Evolutionary conservation across 2,888 invertebrate species (phyloP), one percentile per base, ranked within the genome.

Genomic region (Drosophila nr. fundita): DNA sequence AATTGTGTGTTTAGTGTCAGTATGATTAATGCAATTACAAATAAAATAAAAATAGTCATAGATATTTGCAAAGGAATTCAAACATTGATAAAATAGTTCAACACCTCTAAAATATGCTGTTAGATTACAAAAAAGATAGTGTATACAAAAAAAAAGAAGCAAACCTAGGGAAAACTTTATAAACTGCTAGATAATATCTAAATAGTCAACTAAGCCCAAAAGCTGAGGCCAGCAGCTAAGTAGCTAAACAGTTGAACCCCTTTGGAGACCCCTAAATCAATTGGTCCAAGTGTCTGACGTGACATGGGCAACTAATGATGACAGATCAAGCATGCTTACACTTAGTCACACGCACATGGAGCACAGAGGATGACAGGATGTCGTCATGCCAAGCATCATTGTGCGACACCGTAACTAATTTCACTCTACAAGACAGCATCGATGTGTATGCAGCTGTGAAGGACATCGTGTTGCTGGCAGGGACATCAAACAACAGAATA

Each of bases 221-320:
- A 34, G 15, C n/a, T 54, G 10, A 18, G 10, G 40, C 15, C 52
- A 50, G 32, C 27, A 45, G 45, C 8, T 8, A 24, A 58, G 30
- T 54, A 50, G 67, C 34, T 64, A 54, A 63, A 24, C 57, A 36
- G 38, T 49, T 73, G 69, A 83, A 72, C 76, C 48, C 60, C 53
- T 54, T 66, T 55, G 62, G 63, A 61, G 72, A 63, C 69, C 18
- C 59, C 73, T 89, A 87, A 89, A 85, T 85, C 85, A 89, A 89
- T 89, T 87, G 85, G 73, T 66, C 68, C 82, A 82, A 85, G 89
- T 85, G 89, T 85, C 80, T 77, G 74, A 68, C 65, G 71, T 78
- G 85, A 85, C 85, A 87, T 82, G 73, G 71, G 69, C 88, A 85
- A 78, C 85, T 87, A 89, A 85, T 85, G 88, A 89, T 89, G 89